phyloP scores from a whole-genome alignment of 2,113 vertebrate genomes.

The Vimba vimba region DNA sequence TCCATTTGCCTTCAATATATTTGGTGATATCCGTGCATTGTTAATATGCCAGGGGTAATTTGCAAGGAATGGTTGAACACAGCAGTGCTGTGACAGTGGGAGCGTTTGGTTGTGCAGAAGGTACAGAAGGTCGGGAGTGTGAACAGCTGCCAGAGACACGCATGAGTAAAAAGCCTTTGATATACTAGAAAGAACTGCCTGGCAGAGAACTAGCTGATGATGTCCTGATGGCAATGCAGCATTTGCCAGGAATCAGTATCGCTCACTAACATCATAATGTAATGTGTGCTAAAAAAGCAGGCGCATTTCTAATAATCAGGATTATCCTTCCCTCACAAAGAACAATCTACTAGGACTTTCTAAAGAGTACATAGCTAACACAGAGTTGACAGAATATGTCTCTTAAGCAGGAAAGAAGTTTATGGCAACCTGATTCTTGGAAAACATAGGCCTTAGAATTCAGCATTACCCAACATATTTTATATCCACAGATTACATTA shows the following conservation, averaged over 20 bases:
- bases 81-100: background rate
- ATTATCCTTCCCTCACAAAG: background rate
- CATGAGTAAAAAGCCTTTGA: conserved; percentile 15
- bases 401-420: conserved; percentile 12
- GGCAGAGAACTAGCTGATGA: background rate
- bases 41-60: background rate
- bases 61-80: background rate
- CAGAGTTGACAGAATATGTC: background rate
- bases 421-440: background rate
- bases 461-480: background rate
- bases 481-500: background rate
- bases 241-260: conserved; percentile 3
- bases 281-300: background rate
- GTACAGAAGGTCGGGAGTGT: conserved; percentile 10
- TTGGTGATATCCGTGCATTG: background rate
- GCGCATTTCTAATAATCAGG: conserved; percentile 7
- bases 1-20: background rate
- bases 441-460: background rate
- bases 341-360: conserved; percentile 10
- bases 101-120: conserved; percentile 23
- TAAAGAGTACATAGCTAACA: background rate
- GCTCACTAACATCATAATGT: background rate
- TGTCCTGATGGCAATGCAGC: background rate
- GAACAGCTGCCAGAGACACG: conserved; percentile 29
- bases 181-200: conserved; percentile 11